Base-by-base conservation (phyloP, 1,140 invertebrate species). In the Neoseiulus cucumeris region DNA sequence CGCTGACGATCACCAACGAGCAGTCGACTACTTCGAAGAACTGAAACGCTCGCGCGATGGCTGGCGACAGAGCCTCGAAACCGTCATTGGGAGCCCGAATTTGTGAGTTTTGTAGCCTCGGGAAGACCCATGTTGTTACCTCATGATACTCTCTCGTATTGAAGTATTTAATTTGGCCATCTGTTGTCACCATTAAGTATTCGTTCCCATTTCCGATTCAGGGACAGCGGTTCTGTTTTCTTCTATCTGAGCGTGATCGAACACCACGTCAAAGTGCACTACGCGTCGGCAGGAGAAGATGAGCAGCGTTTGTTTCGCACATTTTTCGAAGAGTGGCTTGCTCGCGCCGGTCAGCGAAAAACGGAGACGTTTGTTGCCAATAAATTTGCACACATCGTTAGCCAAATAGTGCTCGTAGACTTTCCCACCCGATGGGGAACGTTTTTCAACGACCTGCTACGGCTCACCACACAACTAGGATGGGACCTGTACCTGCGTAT, bases 221-320 rank as follows among this genome's bases (percentile, higher is more conserved):
- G 75, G 20, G 74, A 79, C 71, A 75, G 77, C 66, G 74, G 78
- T 69, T 74, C 76, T 7, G 73, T 75, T 65, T 80, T 80, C 69
- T 80, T 80, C 69, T 79, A 76, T 67, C 72, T 80, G 55, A 78
- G 80, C 75, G 77, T 80, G 28, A 73, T 80, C 64, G 78, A 80
- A 66, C 55, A 76, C 69, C 78, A 72, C 70, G 68, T 79, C 14
- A 78, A 77, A 69, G 72, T 68, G 25, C 73, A 74, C 72, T 77
- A 72, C 59, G 67, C 42, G 12, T 45, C 41, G 25, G 42, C 42
- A 20, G 29, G 65, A 0, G 41, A 45, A 33, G 28, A 66, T 9
- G 42, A 66, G 44, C 41, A 47, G 18, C 44, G 25, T 64, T 29
- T 45, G 22, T 7, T 30, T 64, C 28, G 28, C 28, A 47, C 30